These are phyloP conservation scores for Macaria liturata DNA, from an alignment of 2,888 invertebrate species.

Conservation along the genomic window DNA sequence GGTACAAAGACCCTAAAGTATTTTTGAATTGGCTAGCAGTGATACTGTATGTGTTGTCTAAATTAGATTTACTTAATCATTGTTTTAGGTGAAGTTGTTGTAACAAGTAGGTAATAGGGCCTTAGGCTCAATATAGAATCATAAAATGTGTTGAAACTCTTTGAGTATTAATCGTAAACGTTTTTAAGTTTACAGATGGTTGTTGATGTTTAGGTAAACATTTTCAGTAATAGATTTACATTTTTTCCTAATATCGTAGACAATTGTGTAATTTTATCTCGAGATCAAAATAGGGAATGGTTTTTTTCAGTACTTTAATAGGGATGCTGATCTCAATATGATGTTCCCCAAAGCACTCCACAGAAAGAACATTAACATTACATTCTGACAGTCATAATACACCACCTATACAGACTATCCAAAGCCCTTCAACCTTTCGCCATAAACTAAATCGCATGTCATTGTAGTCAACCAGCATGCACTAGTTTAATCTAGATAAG, in stretches of 20 bases:
- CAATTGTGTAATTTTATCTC: slow-evolving; percentile 45
- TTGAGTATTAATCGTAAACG: slow-evolving; percentile 62
- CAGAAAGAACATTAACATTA: slow-evolving; percentile 42
- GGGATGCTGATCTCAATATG: slow-evolving; percentile 46
- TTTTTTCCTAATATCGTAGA: slow-evolving; percentile 45
- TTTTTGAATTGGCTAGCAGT: too few relatives aligned
- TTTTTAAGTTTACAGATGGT: slow-evolving; percentile 79
- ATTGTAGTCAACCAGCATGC: slow-evolving; percentile 34
- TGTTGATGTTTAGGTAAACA: slow-evolving; percentile 79
- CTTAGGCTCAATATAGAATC: slow-evolving; percentile 65
- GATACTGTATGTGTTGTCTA: slow-evolving; percentile 40
- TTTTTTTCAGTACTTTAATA: slow-evolving; percentile 39
- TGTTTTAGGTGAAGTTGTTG: slow-evolving; percentile 57
- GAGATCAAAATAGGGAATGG: slow-evolving; percentile 61
- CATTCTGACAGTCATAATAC: slow-evolving; percentile 52
- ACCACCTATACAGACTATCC: slow-evolving; percentile 34
- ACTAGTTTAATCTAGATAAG: slow-evolving; percentile 32
- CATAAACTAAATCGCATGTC: slow-evolving; percentile 10
- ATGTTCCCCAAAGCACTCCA: slow-evolving; percentile 60
- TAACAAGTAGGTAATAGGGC: slow-evolving; percentile 59
- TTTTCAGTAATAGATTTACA: slow-evolving; percentile 61
- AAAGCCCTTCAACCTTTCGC: slow-evolving; percentile 28
- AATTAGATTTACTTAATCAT: slow-evolving; percentile 40
- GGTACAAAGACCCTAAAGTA: too few relatives aligned
- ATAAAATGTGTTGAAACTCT: slow-evolving; percentile 51